Conservation (phyloP, 2,888 invertebrate genomes). For the Heliconius erato region DNA sequence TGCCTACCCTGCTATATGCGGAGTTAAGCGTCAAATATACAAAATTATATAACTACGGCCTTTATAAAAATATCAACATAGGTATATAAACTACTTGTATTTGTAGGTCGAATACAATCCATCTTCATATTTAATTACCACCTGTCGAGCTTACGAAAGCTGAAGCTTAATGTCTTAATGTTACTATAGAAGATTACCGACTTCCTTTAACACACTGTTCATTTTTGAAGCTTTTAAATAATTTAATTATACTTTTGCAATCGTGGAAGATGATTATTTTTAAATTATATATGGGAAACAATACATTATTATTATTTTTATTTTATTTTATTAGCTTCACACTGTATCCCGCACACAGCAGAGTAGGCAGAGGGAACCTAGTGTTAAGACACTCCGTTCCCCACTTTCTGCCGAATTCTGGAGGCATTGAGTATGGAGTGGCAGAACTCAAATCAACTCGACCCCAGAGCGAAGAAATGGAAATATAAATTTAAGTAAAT, state of each 20-base stretch:
- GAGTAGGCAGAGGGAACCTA: too few relatives aligned
- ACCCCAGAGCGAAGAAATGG: too few relatives aligned
- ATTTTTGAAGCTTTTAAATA: slow-evolving; percentile 32
- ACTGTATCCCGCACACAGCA: too few relatives aligned
- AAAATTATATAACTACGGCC: neutral
- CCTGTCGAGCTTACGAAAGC: slow-evolving; percentile 63
- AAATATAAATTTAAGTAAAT: too few relatives aligned
- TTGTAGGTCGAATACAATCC: slow-evolving; percentile 29
- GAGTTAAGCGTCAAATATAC: too few relatives aligned
- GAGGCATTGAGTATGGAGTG: too few relatives aligned
- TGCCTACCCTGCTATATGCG: too few relatives aligned
- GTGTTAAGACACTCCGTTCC: too few relatives aligned
- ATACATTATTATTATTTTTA: too few relatives aligned
- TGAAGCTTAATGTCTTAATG: slow-evolving; percentile 73
- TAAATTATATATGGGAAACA: neutral
- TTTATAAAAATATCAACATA: neutral
- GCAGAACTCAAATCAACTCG: too few relatives aligned
- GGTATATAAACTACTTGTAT: neutral
- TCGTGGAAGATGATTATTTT: neutral
- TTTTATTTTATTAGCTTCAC: too few relatives aligned
- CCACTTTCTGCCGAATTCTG: too few relatives aligned
- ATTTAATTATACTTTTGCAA: slow-evolving; percentile 30
- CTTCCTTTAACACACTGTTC: slow-evolving; percentile 53
- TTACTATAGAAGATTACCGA: slow-evolving; percentile 51
- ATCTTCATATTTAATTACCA: slow-evolving; percentile 59